Percentiles rank a stretch among this genome's conserved stretches.
Evolutionary conservation across 2,888 invertebrate genomes (phyloP).

Genomic region (Bombylius discolor): DNA sequence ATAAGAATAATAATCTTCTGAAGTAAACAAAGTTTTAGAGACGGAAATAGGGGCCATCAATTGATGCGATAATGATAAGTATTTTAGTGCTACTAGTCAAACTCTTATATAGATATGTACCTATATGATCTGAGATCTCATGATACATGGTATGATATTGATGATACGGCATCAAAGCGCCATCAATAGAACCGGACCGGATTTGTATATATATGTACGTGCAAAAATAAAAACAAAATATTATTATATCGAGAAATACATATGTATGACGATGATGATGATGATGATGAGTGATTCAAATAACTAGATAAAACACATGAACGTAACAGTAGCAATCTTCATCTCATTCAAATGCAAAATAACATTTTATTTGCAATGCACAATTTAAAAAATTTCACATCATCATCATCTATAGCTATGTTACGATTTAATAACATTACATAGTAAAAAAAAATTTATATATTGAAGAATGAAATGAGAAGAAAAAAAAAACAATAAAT

Average conservation of each 20-base stretch:
- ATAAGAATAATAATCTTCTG: background rate
- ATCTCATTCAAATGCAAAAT: background rate
- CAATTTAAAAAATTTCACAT: no score
- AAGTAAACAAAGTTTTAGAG: background rate
- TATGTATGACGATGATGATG: no score
- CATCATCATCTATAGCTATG: no score
- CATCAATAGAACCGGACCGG: background rate
- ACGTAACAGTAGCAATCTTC: background rate
- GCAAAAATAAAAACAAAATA: background rate
- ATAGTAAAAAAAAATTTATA: background rate
- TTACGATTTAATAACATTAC: background rate
- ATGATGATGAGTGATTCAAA: background rate
- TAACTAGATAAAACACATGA: background rate
- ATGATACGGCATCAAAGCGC: background rate
- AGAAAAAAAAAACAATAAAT: background rate
- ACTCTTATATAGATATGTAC: no score
- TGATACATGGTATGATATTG: background rate
- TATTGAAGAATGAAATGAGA: background rate
- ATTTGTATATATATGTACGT: background rate
- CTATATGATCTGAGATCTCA: background rate
- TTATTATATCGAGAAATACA: no score
- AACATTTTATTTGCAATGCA: background rate
- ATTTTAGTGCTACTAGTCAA: background rate
- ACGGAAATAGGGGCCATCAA: background rate
- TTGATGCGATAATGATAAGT: background rate